Evolutionary conservation across 2,797 vertebrate species (phyloP).

Genomic region (Sternotherus odoratus): DNA sequence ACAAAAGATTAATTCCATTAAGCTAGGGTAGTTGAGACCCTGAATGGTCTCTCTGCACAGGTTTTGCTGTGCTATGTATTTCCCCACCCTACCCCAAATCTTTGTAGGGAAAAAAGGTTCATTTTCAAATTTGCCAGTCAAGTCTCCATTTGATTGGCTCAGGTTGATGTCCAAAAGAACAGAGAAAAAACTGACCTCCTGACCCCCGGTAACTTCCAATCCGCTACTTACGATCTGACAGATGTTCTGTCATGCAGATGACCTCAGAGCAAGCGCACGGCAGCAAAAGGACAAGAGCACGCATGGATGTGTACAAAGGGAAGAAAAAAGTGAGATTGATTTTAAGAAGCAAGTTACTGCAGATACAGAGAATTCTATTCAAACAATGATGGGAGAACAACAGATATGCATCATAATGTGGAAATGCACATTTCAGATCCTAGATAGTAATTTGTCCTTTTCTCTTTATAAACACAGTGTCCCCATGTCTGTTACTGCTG

Average conservation of each 20-base stretch:
- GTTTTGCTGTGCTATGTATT: background rate
- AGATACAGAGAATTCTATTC: background rate
- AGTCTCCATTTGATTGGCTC: background rate
- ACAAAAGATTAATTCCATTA: background rate
- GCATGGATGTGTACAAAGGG: background rate
- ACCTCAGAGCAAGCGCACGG: background rate
- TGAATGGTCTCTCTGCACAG: background rate
- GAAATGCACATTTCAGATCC: background rate
- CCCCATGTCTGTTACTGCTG: background rate
- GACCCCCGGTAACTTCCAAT: background rate
- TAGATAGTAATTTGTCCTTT: background rate
- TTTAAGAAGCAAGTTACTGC: background rate
- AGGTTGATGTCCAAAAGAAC: background rate
- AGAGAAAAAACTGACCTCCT: background rate
- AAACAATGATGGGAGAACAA: background rate
- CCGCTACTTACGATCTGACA: background rate
- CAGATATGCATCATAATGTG: background rate
- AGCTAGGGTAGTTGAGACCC: background rate
- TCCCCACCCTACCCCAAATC: accelerated
- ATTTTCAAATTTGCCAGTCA: background rate
- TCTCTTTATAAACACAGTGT: background rate
- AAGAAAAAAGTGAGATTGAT: background rate
- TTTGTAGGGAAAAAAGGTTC: background rate
- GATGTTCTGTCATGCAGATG: background rate
- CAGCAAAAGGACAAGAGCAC: background rate